A percentile compares a stretch with the other conserved stretches of the same genome.
Evolutionary conservation across 2,797 vertebrate genomes (phyloP).

Genomic region (Craterocephalus amniculus): DNA sequence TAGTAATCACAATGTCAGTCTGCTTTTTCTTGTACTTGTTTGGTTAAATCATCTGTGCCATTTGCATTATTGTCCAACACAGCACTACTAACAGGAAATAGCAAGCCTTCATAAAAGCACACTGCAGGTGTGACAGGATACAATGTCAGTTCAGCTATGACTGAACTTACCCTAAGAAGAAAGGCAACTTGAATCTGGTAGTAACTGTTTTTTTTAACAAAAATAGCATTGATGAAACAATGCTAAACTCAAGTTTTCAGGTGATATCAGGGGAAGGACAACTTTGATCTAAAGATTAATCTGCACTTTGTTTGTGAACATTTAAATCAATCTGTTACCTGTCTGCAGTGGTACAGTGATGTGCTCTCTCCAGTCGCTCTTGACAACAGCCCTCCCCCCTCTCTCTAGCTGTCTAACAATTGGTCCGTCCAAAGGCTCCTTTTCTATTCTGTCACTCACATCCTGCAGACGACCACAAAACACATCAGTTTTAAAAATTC

Average conservation of each 20-base stretch:
- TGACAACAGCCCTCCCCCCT: conserved; percentile 93
- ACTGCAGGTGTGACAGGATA: conserved; percentile 7
- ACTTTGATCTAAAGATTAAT: neutral
- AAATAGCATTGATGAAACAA: too few relatives aligned
- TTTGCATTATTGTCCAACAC: neutral
- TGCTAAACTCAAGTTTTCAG: neutral
- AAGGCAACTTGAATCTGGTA: too few relatives aligned
- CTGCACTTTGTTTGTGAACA: neutral
- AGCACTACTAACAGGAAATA: conserved; percentile 19
- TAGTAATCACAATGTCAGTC: neutral
- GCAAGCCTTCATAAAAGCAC: neutral
- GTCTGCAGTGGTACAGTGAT: conserved; percentile 97
- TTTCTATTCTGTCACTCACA: conserved; percentile 97
- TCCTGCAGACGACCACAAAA: conserved; percentile 81
- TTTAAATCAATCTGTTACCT: conserved; percentile 76
- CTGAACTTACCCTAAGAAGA: neutral
- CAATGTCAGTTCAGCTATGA: neutral
- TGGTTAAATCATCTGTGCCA: conserved; percentile 1
- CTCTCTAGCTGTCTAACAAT: conserved; percentile 93
- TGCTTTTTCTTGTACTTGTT: neutral
- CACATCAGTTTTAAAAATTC: neutral
- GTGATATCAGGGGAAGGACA: neutral
- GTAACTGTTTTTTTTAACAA: too few relatives aligned
- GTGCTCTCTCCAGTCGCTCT: conserved; percentile 94
- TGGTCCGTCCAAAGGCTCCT: conserved; percentile 91